Evolutionary conservation across 2,113 vertebrate species (phyloP).

Genomic region (Corynorhinus townsendii): DNA sequence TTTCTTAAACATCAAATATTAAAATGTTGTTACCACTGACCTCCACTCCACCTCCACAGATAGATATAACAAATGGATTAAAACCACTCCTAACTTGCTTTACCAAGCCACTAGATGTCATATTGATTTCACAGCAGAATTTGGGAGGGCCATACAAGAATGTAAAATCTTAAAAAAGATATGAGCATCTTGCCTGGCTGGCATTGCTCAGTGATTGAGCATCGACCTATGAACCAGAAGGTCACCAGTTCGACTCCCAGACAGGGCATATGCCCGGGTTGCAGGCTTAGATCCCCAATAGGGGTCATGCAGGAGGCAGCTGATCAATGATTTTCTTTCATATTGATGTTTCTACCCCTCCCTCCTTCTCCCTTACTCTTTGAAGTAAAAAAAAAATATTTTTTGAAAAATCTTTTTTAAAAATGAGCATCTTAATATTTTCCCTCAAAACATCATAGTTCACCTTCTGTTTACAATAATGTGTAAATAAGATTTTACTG

Average conservation of each 20-base stretch:
- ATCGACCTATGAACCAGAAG: too few relatives aligned
- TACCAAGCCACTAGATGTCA: slow-evolving; percentile 28
- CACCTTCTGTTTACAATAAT: neutral
- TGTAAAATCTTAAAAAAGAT: neutral
- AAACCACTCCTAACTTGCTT: neutral
- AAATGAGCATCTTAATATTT: neutral
- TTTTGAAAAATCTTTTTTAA: neutral
- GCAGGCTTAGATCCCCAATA: too few relatives aligned
- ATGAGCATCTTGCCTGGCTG: too few relatives aligned
- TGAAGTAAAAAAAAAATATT: too few relatives aligned
- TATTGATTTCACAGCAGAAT: neutral
- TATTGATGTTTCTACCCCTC: too few relatives aligned
- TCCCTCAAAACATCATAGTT: neutral
- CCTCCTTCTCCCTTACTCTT: too few relatives aligned
- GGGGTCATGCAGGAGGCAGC: too few relatives aligned
- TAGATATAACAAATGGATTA: neutral
- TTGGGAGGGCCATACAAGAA: neutral
- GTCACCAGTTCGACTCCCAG: too few relatives aligned
- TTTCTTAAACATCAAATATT: neutral
- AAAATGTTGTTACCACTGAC: neutral
- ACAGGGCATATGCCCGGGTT: too few relatives aligned
- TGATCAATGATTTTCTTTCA: too few relatives aligned
- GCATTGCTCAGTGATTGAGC: too few relatives aligned
- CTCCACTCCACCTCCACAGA: neutral
- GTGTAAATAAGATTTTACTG: neutral